Percentiles rank a stretch among this genome's conserved stretches.
Evolutionary conservation across 2,113 vertebrate species (phyloP).

Genomic region (Kobus ellipsiprymnus): DNA sequence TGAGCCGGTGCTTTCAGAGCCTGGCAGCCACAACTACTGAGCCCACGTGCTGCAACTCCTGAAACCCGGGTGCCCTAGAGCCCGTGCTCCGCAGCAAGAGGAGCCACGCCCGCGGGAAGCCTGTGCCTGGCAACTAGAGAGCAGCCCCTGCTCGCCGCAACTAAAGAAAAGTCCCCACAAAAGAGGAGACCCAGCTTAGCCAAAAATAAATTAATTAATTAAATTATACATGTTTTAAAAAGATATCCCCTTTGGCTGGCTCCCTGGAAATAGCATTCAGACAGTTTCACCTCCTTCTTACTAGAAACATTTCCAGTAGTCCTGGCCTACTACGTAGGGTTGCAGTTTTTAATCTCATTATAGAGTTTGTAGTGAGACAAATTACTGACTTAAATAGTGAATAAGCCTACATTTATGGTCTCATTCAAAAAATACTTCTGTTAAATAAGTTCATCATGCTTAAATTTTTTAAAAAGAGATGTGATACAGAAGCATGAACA

Average conservation of each 20-base stretch:
- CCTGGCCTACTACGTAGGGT: not conserved
- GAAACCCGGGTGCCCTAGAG: not conserved
- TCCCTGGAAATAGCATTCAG: not conserved
- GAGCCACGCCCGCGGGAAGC: no score
- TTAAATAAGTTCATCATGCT: not conserved
- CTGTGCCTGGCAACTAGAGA: not conserved
- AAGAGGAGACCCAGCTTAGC: not conserved
- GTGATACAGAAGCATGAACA: not conserved
- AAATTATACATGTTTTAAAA: not conserved
- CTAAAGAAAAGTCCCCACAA: not conserved
- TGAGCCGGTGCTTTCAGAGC: not conserved
- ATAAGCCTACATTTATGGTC: not conserved
- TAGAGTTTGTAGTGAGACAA: not conserved
- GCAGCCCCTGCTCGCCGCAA: accelerated
- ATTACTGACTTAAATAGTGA: not conserved
- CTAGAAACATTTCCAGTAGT: not conserved
- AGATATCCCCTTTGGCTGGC: not conserved
- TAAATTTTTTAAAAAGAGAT: not conserved
- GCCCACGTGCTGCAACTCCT: accelerated
- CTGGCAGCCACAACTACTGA: not conserved
- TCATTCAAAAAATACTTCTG: not conserved
- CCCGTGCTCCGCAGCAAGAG: not conserved
- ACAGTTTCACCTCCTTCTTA: not conserved
- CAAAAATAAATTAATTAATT: not conserved
- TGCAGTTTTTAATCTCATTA: not conserved